phyloP scores from a whole-genome alignment of 2,888 invertebrate species.

The Dromius quadrimaculatus region DNA sequence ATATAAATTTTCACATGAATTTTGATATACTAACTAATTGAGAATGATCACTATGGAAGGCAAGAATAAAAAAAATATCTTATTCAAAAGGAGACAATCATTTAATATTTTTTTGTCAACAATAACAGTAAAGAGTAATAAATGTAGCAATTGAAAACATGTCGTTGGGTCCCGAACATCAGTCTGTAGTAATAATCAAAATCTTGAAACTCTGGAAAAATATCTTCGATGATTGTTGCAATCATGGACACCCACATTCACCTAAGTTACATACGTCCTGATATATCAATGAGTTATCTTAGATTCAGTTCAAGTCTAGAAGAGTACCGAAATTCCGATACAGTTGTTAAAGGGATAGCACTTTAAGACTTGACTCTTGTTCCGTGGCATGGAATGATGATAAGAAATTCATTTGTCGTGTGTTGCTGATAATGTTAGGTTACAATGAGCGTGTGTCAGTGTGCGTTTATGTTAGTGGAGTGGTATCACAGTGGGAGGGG shows the following conservation, averaged over 20 bases:
- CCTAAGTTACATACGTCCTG: slow-evolving; percentile 52
- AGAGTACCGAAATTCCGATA: background rate
- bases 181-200: slow-evolving; percentile 53
- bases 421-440: slow-evolving; percentile 3
- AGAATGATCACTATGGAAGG: too few species aligned
- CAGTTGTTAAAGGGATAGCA: slow-evolving; percentile 21
- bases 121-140: slow-evolving; percentile 53
- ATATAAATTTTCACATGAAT: too few species aligned
- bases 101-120: slow-evolving; percentile 52
- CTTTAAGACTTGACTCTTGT: slow-evolving; percentile 24
- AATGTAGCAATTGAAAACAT: slow-evolving; percentile 53
- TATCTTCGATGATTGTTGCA: slow-evolving; percentile 53
- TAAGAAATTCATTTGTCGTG: slow-evolving; percentile 13
- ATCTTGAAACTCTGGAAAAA: slow-evolving; percentile 53
- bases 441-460: slow-evolving; percentile 16
- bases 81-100: slow-evolving; percentile 52
- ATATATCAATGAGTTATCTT: slow-evolving; percentile 47
- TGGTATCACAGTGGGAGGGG: slow-evolving; percentile 50
- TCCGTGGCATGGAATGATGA: slow-evolving; percentile 12
- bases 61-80: background rate
- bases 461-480: slow-evolving; percentile 20
- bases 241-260: slow-evolving; percentile 52
- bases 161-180: slow-evolving; percentile 53
- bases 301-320: slow-evolving; percentile 23
- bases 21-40: too few species aligned